Evolutionary conservation across 2,113 vertebrate species (phyloP).

Genomic region (Phoxinus phoxinus): DNA sequence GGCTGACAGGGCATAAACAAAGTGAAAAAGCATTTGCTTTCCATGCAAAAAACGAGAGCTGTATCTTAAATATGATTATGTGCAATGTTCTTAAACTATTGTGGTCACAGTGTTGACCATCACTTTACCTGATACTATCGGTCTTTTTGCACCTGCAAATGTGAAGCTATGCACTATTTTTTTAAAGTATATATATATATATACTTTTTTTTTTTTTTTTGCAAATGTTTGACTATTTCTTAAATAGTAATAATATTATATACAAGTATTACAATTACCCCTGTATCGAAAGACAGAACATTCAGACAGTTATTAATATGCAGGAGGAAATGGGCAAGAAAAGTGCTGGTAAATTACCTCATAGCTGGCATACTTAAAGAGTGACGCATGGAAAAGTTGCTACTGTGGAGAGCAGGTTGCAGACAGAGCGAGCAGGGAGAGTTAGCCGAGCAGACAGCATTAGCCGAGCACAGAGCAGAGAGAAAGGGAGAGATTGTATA

Average conservation of each 20-base stretch:
- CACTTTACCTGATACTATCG: neutral
- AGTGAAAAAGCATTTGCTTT: neutral
- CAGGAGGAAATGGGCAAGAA: neutral
- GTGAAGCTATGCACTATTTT: neutral
- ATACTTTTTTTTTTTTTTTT: no score
- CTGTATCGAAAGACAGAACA: neutral
- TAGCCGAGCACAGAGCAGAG: constrained; percentile 38
- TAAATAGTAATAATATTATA: neutral
- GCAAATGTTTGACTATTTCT: neutral
- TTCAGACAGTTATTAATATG: constrained; percentile 15
- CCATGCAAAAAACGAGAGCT: neutral
- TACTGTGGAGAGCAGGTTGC: constrained; percentile 73
- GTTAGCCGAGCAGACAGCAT: constrained; percentile 34
- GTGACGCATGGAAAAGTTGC: constrained; percentile 87
- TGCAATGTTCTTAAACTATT: neutral
- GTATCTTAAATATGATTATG: neutral
- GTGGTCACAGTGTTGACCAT: neutral
- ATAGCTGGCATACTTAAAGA: constrained; percentile 95
- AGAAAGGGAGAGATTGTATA: constrained; percentile 8
- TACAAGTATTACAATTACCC: neutral
- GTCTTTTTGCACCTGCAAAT: neutral
- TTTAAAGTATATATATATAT: neutral
- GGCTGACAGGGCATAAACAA: neutral
- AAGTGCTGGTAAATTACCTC: constrained; percentile 83
- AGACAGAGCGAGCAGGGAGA: constrained; percentile 63